phyloP scores from a whole-genome alignment of 2,113 vertebrate species.

The Numida meleagris region DNA sequence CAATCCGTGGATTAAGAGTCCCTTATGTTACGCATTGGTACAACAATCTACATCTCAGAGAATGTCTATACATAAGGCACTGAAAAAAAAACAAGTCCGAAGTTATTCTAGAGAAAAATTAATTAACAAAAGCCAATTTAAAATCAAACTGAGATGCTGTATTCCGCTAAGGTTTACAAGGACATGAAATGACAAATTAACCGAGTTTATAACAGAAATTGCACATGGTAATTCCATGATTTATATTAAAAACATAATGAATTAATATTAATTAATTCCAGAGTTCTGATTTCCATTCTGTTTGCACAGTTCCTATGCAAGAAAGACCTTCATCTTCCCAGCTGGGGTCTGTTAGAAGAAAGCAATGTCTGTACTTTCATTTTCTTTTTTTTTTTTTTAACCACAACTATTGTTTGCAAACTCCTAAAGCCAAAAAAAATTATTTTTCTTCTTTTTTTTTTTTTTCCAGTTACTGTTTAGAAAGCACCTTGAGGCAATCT shows the following conservation, averaged over 20 bases:
- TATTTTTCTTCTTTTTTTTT: not conserved
- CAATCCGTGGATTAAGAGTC: not conserved
- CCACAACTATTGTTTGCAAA: not conserved
- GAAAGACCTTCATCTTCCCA: not conserved
- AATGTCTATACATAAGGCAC: rapidly evolving
- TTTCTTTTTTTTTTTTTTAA: not conserved
- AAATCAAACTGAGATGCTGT: not conserved
- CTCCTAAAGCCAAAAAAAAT: not conserved
- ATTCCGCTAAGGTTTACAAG: constrained; percentile 23
- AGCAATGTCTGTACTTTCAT: not conserved
- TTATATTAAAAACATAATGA: constrained; percentile 58
- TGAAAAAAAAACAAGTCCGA: not conserved
- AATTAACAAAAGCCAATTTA: not conserved
- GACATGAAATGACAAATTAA: constrained; percentile 32
- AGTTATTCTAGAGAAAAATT: not conserved
- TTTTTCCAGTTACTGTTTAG: not conserved
- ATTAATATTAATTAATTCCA: constrained; percentile 56
- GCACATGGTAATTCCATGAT: constrained; percentile 48
- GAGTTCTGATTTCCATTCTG: not conserved
- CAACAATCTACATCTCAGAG: not conserved
- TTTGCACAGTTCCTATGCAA: not conserved
- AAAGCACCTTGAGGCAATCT: not conserved
- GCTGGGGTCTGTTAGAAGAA: not conserved
- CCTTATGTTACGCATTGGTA: not conserved
- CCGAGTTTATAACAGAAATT: constrained; percentile 24